phyloP scores from a whole-genome alignment of 2,888 invertebrate species.

The Chymomyza procnemis region DNA sequence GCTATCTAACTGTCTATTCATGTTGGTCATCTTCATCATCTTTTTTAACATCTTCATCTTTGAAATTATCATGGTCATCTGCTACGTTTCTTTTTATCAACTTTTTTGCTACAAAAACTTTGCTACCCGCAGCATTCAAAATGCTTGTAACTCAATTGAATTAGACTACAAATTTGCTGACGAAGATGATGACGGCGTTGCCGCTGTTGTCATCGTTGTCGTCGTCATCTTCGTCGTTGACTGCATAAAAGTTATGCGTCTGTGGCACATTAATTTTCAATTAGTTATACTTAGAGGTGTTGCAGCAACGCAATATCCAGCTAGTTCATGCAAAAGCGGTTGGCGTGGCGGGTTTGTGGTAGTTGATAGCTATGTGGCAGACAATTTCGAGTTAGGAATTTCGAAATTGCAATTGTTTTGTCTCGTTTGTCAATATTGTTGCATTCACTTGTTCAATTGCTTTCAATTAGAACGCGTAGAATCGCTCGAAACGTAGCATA shows the following conservation, averaged over 20 bases:
- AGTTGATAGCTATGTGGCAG: neutral
- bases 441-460: no score
- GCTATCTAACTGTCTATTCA: no score
- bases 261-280: neutral
- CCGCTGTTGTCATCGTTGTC: neutral
- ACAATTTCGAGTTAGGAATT: no score
- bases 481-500: no score
- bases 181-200: neutral
- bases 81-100: no score
- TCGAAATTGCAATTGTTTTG: no score
- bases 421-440: no score
- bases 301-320: neutral
- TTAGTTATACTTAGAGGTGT: neutral
- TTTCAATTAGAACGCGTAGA: no score
- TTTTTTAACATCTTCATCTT: neutral
- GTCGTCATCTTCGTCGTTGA: neutral
- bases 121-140: neutral
- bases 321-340: neutral
- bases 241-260: neutral
- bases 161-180: neutral
- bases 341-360: no score
- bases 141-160: constrained; percentile 1
- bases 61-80: neutral
- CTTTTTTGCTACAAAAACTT: neutral
- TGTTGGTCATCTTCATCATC: no score